Base-by-base conservation (phyloP, 2,113 vertebrate species). In the Gambusia holbrooki region DNA sequence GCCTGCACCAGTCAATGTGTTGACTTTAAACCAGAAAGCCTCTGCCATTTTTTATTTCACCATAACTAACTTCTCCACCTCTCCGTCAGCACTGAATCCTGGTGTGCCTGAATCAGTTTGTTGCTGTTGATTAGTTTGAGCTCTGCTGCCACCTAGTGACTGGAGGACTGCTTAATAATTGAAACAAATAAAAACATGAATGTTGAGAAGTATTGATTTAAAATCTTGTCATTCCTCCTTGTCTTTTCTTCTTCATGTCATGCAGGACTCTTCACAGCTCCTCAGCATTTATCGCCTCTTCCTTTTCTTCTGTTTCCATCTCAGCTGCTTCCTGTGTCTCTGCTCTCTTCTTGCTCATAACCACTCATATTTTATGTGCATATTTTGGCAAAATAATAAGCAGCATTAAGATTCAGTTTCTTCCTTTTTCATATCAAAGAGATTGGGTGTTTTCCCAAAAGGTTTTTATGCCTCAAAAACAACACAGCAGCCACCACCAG, bases 181-280 rank as follows among this genome's bases (percentile, higher is more conserved):
- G 35, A 37, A 11, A 37, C 35, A 10, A 37, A 37, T 37, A 37
- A 11, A 37, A 11, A 3, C 35, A 37, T 37, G 35, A 37, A 37
- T 1, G 35, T 37, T 37, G 33, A 35, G 1, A 37, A 37, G 33
- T 28, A 71, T 76, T 90, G 89, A 90, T 89, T 82, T 81, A 86
- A 81, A 83, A 81, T 72, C 85, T 79, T 69, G 45, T 73, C 5
- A 17, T 45, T 45, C 15, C 15, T 45, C 42, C 15, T 14, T 3
- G 14, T 45, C 42, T 45, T 8, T 54, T 54, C 22, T 54, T 54
- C 51, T 37, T 22, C 22, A 8, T 54, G 7, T 54, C 51, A 54
- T 25, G 22, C 0, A 54, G 5, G 17, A 22, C 7, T 54, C 51
- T 54, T 25, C 51, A 17, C 19, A 51, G 45, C 60, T 11, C 30